Conservation (phyloP, 2,888 invertebrate species). For the Dryomyza anilis region DNA sequence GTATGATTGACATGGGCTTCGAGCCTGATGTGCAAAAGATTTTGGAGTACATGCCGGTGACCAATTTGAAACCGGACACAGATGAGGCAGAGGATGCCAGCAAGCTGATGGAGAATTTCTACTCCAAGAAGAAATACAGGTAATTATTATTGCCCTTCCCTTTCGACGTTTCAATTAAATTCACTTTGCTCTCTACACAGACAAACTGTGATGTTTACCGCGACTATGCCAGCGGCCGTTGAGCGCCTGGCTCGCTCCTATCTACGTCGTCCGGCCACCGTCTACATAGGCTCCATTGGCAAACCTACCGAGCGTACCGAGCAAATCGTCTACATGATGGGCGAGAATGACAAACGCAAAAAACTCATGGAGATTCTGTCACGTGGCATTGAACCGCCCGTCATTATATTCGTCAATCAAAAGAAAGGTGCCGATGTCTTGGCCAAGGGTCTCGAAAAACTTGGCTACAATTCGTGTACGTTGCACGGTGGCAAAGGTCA, state of each 20-base stretch:
- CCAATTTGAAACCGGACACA: constrained; percentile 96
- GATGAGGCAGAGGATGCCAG: constrained; percentile 97
- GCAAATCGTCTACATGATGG: constrained; percentile 95
- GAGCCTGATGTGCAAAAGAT: constrained; percentile 98
- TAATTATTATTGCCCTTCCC: constrained; percentile 8
- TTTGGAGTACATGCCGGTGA: constrained; percentile 95
- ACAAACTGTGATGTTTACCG: constrained; percentile 99
- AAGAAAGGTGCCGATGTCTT: constrained; percentile 99
- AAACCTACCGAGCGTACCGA: constrained; percentile 98
- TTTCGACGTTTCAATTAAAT: too few species aligned
- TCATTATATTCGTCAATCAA: constrained; percentile 99
- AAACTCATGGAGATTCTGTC: constrained; percentile 93
- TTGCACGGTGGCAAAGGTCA: constrained; percentile 99
- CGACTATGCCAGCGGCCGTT: constrained; percentile 98
- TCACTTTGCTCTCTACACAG: constrained; percentile 28
- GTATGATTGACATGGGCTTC: constrained; percentile 99
- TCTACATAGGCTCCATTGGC: constrained; percentile 95
- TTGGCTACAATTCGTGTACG: constrained; percentile 95
- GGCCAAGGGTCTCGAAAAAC: constrained; percentile 94
- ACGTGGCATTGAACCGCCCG: constrained; percentile 91
- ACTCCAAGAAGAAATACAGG: constrained; percentile 93
- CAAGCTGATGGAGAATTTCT: constrained; percentile 89
- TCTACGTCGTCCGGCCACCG: constrained; percentile 92
- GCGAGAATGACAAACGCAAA: constrained; percentile 94
- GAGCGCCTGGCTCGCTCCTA: constrained; percentile 95